Base-by-base conservation (phyloP, 2,888 invertebrate species). In the Drosophila villosipedis region DNA sequence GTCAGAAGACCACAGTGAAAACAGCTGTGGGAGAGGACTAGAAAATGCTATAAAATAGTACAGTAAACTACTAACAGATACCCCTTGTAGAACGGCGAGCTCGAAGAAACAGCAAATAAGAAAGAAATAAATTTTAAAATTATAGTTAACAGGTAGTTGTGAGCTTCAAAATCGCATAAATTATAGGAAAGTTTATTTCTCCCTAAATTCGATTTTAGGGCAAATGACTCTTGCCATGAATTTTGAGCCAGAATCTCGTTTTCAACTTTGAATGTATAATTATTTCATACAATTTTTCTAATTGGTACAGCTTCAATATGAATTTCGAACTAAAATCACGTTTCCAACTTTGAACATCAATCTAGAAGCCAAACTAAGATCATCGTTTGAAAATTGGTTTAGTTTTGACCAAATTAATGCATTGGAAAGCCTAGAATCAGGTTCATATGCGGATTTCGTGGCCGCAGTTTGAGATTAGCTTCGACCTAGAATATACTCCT, bases 1-100 rank as follows among this genome's bases (percentile, higher is more conserved):
- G 78, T 71, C 80, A 85, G 19, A 22, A 57, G 57, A 59, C 37
- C 59, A 31, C 60, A 68, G 33, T 63, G 57, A 50, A 37, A 70
- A 63, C 22, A 16, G 55, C 50, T 28, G 19, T 50, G 50, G 19
- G 28, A 28, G n/a, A 52, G 14, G 5, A 30, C 52, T 6, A n/a
- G 19, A 30, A 52, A n/a, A 30, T n/a, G 22, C n/a, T 4, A n/a
- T 22, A 16, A 10, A 52, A n/a, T n/a, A n/a, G 6, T 3, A 12
- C 12, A 52, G 30, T 16, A 19, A 31, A 43, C 22, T 37, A 31
- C 35, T 5, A 35, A n/a, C 33, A 35, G 33, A 54, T 54, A 35
- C 35, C 33, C 54, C 33, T n/a, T 30, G 3, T n/a, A 1, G 28
- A 25, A 4, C 28, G n/a, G 12, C n/a, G 10, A 12, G 50, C 16